phyloP scores from a whole-genome alignment of 2,888 invertebrate species.

The Drosophila kanekoi region DNA sequence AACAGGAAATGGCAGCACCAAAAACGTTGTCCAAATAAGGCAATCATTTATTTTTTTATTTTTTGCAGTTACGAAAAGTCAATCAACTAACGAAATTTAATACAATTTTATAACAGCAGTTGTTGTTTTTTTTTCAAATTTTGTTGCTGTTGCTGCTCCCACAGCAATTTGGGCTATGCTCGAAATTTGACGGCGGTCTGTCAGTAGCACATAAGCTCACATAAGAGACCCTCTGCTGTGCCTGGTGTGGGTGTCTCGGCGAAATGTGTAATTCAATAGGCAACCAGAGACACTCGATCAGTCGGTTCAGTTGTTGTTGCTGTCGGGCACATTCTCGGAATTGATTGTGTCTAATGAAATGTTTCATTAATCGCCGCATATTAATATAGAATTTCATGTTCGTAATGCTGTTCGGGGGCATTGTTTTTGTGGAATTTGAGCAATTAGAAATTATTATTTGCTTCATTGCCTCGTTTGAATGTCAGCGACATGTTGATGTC shows the following conservation, averaged over 20 bases:
- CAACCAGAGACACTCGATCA: slow-evolving; percentile 26
- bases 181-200: slow-evolving; percentile 75
- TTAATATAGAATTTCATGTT: slow-evolving; percentile 70
- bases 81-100: slow-evolving; percentile 76
- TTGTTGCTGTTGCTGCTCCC: slow-evolving; percentile 47
- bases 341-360: slow-evolving; percentile 74
- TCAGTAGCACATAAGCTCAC: slow-evolving; percentile 58
- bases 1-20: slow-evolving; percentile 62
- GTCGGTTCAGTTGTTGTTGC: slow-evolving; percentile 25
- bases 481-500: slow-evolving; percentile 21
- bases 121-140: background rate
- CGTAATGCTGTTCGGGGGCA: slow-evolving; percentile 13
- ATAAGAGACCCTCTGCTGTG: slow-evolving; percentile 41
- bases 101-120: slow-evolving; percentile 63
- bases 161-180: slow-evolving; percentile 63
- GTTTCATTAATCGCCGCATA: slow-evolving; percentile 63
- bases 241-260: slow-evolving; percentile 32
- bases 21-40: slow-evolving; percentile 72
- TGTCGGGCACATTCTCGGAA: slow-evolving; percentile 71
- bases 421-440: slow-evolving; percentile 67
- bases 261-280: slow-evolving; percentile 70
- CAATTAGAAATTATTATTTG: slow-evolving; percentile 79
- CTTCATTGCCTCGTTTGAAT: slow-evolving; percentile 49
- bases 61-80: slow-evolving; percentile 69
- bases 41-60: slow-evolving; percentile 49